phyloP scores from a whole-genome alignment of 2,888 invertebrate genomes.

The Chalcis sispes region DNA sequence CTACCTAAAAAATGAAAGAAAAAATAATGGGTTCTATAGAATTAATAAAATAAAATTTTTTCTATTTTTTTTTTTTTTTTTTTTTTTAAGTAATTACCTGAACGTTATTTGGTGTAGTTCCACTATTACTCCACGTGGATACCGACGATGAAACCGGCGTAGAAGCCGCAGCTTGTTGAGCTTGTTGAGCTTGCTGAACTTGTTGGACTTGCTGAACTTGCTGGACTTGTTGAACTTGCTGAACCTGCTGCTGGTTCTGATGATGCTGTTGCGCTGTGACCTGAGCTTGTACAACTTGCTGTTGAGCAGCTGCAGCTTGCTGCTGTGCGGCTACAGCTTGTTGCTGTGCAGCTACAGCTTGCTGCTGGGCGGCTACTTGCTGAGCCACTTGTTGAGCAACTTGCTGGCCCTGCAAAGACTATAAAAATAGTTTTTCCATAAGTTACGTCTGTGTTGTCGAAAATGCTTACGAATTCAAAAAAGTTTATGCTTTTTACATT shows the following conservation, averaged over 20 bases:
- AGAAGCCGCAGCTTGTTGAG: conserved; percentile 66
- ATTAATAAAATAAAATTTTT: too few relatives aligned
- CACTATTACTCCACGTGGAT: conserved; percentile 73
- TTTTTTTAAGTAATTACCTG: conserved; percentile 65
- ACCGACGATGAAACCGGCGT: conserved; percentile 72
- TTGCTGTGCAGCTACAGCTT: conserved; percentile 64
- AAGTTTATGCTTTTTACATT: not conserved
- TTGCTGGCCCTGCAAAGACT: conserved; percentile 69
- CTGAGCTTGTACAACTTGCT: conserved; percentile 63
- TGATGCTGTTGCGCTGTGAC: conserved; percentile 65
- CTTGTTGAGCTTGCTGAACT: conserved; percentile 31
- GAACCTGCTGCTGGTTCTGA: conserved; percentile 65
- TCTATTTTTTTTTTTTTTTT: too few relatives aligned
- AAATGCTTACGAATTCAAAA: too few relatives aligned
- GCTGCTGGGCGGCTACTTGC: conserved; percentile 63
- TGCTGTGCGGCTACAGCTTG: conserved; percentile 66
- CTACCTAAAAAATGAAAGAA: conserved; percentile 63
- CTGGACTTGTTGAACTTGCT: conserved; percentile 65
- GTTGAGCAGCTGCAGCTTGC: conserved; percentile 67
- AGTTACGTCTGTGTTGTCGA: too few relatives aligned
- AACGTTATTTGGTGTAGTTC: conserved; percentile 72
- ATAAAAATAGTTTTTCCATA: not conserved
- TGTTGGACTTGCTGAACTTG: conserved; percentile 67
- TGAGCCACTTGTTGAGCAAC: conserved; percentile 66
- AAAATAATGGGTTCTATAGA: not conserved